Evolutionary conservation across 2,113 vertebrate genomes (phyloP), one percentile per base, ranked within the genome.

Genomic region (Vombatus ursinus): DNA sequence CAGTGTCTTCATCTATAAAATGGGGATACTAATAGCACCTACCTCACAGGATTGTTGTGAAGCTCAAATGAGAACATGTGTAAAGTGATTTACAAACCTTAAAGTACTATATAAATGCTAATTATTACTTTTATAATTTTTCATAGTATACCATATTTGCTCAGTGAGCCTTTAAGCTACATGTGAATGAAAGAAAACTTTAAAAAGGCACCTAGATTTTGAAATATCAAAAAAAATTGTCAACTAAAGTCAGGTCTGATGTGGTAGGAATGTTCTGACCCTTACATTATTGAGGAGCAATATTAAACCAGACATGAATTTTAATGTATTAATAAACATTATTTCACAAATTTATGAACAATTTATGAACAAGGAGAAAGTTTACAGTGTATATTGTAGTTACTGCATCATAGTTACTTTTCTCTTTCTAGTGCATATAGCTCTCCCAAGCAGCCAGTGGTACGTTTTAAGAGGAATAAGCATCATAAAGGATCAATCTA

Each of bases 401-500:
- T 93, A 68, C 57, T 68, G 7, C 31, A 68, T 68, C 12, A 68
- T 68, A 68, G 16, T 84, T 68, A 84, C 57, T 84, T 84, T 84
- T 84, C 92, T 94, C 96, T 92, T 51, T 92, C 12, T 97, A 99
- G 99, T 98, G 97, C 97, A 98, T 97, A 98, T 97, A 98, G 98
- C 91, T 96, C 98, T 96, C 98, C 98, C 95, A 99, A 99, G 94
- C 99, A 99, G 96, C 99, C 99, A 28, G 98, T 98, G 68, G 99
- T 99, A 90, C 99, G 99, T 96, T 99, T 99, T 98, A 99, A 99
- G 97, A 99, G 99, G 97, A 99, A 99, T 98, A 99, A 99, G 97
- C 99, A 99, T 98, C 99, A 99, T 97, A 99, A 99, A 98, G 99
- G 99, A 97, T 99, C 99, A 0, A 99, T 99, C 98, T 99, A 99